Base-by-base conservation (phyloP, 2,797 vertebrate genomes). In the Muscicapa striata region DNA sequence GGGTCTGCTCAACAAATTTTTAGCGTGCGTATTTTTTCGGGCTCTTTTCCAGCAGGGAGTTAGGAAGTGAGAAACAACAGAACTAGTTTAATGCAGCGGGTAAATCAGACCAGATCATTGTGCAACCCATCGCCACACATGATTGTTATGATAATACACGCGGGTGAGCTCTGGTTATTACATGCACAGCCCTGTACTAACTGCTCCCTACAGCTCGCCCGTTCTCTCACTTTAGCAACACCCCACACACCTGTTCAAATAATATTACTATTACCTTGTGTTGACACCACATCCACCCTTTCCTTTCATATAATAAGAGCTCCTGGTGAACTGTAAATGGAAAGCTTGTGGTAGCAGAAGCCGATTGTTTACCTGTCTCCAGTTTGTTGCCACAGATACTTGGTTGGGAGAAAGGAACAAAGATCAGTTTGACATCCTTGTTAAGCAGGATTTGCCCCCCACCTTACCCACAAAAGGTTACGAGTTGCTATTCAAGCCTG, bases 221-320 rank as follows among this genome's bases (percentile, higher is more conserved):
- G 63, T 85, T 80, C 94, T 97, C 93, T 96, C 94, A 84, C 96
- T 97, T 96, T 96, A 97, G 97, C 96, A 98, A 97, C 94, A 97
- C 70, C 94, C 89, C 96, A 96, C 97, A 97, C 97, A 97, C 98
- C 98, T 98, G 98, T 98, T 98, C 97, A 97, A 98, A 98, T 98
- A 98, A 96, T 94, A 92, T 94, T 96, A 94, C 94, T 95, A 97
- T 97, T 97, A 94, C 90, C 95, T 97, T 90, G 94, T 97, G 90
- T 94, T 97, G 97, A 94, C 97, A 97, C 96, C 95, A 94, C 67
- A 74, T 95, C 96, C 94, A 96, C 96, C 94, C 97, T 95, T 98
- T 97, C 96, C 96, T 96, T 97, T 97, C 95, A 96, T 97, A 98
- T 97, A 98, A 97, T 96, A 95, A 97, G 96, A 94, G 95, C 96